These are phyloP conservation scores for Channallabes apus DNA, from an alignment of 2,797 vertebrate genomes.

Conservation along the genomic window DNA sequence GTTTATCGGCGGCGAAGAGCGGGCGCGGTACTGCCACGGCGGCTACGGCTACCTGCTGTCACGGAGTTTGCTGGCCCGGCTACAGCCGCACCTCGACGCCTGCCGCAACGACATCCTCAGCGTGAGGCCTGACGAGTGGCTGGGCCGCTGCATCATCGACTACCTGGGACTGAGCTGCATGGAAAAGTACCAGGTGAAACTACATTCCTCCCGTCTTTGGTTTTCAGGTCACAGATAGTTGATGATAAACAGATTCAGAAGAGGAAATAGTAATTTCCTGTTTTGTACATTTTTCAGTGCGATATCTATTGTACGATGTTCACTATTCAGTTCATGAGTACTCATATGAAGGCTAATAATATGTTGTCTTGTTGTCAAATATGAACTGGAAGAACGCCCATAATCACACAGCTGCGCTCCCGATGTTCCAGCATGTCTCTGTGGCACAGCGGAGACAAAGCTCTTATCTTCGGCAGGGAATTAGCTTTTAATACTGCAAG, in stretches of 20 bases:
- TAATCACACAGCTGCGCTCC: neutral
- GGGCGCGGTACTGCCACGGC: constrained; percentile 90
- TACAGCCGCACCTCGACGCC: constrained; percentile 87
- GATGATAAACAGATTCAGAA: neutral
- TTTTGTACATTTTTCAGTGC: neutral
- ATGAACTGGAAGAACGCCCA: neutral
- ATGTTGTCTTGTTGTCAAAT: neutral
- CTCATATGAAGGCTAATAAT: neutral
- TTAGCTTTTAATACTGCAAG: neutral
- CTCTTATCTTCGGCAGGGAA: neutral
- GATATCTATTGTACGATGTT: neutral
- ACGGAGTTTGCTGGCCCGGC: constrained; percentile 85
- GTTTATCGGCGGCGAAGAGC: constrained; percentile 92
- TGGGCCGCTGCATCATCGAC: constrained; percentile 96
- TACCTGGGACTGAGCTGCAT: constrained; percentile 88
- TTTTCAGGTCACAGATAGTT: neutral
- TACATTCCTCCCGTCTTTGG: neutral
- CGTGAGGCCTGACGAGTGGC: constrained; percentile 93
- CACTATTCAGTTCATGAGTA: neutral
- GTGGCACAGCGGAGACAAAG: neutral
- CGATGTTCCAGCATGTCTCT: neutral
- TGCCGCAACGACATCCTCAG: constrained; percentile 97
- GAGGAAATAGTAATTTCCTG: neutral
- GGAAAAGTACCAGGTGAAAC: constrained; percentile 85
- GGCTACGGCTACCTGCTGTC: constrained; percentile 95